Evolutionary conservation across 2,113 vertebrate genomes (phyloP).

Genomic region (Malaclemys terrapin): DNA sequence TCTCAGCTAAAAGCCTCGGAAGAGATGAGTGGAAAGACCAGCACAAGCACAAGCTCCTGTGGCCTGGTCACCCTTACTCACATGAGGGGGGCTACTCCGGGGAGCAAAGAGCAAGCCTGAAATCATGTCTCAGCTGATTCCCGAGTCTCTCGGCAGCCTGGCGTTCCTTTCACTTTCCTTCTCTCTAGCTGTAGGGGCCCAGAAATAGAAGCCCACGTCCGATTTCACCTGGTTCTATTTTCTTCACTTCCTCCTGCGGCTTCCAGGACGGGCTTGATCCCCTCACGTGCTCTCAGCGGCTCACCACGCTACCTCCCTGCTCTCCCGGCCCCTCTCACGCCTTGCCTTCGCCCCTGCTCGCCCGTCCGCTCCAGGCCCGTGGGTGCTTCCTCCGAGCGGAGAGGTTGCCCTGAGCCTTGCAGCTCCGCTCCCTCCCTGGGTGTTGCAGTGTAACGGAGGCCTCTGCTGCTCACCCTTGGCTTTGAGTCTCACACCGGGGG

Average conservation of each 20-base stretch:
- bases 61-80: neutral
- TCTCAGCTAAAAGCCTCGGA: neutral
- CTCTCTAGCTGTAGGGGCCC: neutral
- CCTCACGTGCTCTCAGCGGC: neutral
- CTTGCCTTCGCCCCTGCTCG: no score
- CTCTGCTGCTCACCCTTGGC: neutral
- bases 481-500: neutral
- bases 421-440: neutral
- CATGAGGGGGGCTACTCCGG: neutral
- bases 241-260: neutral
- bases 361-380: neutral
- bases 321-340: neutral
- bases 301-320: accelerated
- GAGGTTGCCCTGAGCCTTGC: neutral
- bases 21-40: neutral
- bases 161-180: neutral
- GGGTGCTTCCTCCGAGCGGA: neutral
- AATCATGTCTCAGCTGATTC: no score
- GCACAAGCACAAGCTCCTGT: no score
- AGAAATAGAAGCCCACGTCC: neutral
- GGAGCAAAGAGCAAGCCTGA: neutral
- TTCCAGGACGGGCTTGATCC: neutral
- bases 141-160: neutral
- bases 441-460: neutral
- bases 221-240: neutral